A percentile compares a stretch with the other conserved stretches of the same genome.
Conservation (phyloP, 1,140 invertebrate genomes). For the Acyrthosiphon pisum region DNA sequence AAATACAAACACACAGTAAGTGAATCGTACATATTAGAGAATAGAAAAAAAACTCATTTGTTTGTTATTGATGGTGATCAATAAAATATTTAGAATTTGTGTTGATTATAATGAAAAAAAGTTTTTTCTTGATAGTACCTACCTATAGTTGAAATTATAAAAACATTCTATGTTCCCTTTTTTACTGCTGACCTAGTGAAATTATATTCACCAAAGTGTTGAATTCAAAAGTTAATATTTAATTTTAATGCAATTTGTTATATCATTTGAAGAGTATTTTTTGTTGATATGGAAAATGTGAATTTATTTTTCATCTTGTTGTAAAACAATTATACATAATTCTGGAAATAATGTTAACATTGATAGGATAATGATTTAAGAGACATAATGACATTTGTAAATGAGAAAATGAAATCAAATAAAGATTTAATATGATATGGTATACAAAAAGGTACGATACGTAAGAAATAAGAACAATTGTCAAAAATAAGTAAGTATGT, state of each 20-base stretch:
- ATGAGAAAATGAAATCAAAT: neutral
- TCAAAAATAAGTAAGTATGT: neutral
- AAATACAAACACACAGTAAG: neutral
- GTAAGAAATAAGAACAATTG: neutral
- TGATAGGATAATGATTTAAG: neutral
- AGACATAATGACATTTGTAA: neutral
- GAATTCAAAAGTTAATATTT: neutral
- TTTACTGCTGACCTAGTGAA: neutral
- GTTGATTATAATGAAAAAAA: neutral
- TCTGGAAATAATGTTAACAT: neutral
- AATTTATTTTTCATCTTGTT: neutral
- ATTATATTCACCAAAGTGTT: neutral
- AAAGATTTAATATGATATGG: neutral
- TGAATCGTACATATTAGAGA: neutral
- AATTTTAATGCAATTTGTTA: neutral
- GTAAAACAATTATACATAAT: neutral
- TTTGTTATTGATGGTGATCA: neutral
- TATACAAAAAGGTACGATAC: neutral
- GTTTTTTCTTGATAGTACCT: neutral
- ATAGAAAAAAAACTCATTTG: conserved; percentile 1
- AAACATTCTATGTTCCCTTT: neutral
- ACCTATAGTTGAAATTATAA: neutral
- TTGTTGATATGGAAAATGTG: neutral
- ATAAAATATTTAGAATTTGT: neutral
- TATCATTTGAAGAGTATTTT: neutral